Evolutionary conservation across 2,888 invertebrate species (phyloP), one percentile per base, ranked within the genome.

Genomic region (Slavum lentiscoides): DNA sequence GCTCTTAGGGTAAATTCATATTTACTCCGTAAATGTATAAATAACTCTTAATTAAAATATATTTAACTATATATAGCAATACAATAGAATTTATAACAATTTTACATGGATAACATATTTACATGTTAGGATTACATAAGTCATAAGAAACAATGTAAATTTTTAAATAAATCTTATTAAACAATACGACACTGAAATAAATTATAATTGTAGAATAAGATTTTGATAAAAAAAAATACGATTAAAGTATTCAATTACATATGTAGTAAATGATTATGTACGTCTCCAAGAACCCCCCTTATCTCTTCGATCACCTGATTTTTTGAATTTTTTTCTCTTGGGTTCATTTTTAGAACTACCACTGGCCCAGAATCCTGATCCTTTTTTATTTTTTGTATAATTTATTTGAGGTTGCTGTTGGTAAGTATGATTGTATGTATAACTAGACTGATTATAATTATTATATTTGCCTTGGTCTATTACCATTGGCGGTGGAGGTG

Each of bases 11-110:
- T 11, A 66, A 74, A 74, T 58, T 74, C 11, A 74, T 21, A 49
- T 68, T 30, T 19, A 19, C 23, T 76, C 15, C 68, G 59, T 68
- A 74, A 66, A 66, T 30, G 68, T 68, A 75, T 39, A 59, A 21
- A 39, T 39, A 55, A 49, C 49, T 11, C 1, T 49, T 49, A 13
- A 30, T 30, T 13, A 55, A 55, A 17, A 39, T 37, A 64, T 74
- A 74, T 64, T 53, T 58, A 37, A 23, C 21, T 74, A 74, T 67
- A 49, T 39, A 53, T 30, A 69, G 43, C 23, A 62, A 62, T 77
- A 69, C 53, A 77, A 68, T 70, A 77, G 37, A 70, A 80, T 64
- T 11, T 72, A 58, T 80, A 80, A 80, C 80, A 80, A 72, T 66
- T 30, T 61, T 70, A 64, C 64, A 77, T 58, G 43, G 39, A 59